Conservation (phyloP, 2,888 invertebrate species). For the Phyllotreta striolata region DNA sequence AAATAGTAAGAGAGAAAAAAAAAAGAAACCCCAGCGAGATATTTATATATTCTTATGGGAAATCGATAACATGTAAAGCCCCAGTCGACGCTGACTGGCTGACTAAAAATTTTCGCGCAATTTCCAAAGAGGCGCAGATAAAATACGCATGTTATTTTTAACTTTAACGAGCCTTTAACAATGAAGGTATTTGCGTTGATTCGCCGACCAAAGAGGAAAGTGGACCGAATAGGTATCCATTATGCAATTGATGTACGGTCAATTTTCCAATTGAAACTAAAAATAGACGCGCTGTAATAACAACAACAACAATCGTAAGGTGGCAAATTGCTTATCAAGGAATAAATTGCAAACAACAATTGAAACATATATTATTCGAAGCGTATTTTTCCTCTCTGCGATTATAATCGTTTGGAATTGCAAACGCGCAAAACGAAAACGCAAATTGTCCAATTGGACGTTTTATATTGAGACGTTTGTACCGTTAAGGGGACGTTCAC, state of each 20-base stretch:
- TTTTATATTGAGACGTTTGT: neutral
- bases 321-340: constrained; percentile 14
- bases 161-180: neutral
- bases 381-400: constrained; percentile 10
- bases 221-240: constrained; percentile 9
- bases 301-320: constrained; percentile 14
- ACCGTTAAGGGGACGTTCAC: neutral
- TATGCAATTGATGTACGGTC: constrained; percentile 13
- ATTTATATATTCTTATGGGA: too few relatives aligned
- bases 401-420: constrained; percentile 6
- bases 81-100: too few relatives aligned
- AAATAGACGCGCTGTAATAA: constrained; percentile 10
- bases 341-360: constrained; percentile 19
- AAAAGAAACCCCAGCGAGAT: neutral
- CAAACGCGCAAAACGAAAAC: constrained; percentile 5
- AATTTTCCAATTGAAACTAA: constrained; percentile 17
- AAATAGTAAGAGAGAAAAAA: neutral
- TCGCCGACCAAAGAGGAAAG: constrained; percentile 3
- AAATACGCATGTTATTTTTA: too few relatives aligned
- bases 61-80: too few relatives aligned
- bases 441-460: constrained; percentile 1
- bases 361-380: constrained; percentile 12
- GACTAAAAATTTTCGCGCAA: too few relatives aligned
- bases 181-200: neutral
- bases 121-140: too few relatives aligned